Conservation (phyloP, 1,140 invertebrate species). For the Drosophila lowei region DNA sequence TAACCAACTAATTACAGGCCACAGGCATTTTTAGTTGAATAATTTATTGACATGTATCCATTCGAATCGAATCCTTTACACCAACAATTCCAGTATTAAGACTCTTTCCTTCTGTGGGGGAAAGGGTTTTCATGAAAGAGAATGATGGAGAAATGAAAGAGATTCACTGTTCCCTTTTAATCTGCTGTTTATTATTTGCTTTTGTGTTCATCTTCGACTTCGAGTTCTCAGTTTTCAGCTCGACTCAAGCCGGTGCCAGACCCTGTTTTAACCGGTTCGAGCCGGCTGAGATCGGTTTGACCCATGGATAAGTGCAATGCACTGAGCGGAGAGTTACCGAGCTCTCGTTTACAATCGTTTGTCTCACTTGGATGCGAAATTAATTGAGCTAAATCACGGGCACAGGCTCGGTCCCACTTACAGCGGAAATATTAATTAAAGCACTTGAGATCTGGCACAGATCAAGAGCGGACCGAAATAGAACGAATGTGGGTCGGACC, state of each 20-base stretch:
- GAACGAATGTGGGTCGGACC: conserved; percentile 57
- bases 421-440: conserved; percentile 75
- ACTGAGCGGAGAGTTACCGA: conserved; percentile 44
- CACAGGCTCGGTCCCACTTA: conserved; percentile 23
- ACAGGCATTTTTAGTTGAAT: background rate
- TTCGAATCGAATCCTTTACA: conserved; percentile 17
- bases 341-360: conserved; percentile 23
- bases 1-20: conserved; percentile 12
- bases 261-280: conserved; percentile 51
- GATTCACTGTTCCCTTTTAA: background rate
- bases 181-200: conserved; percentile 29
- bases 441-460: conserved; percentile 45
- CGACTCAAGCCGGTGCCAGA: conserved; percentile 38
- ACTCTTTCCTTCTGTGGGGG: no score
- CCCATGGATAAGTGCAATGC: conserved; percentile 59
- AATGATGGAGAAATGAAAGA: no score
- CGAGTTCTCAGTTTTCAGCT: conserved; percentile 21
- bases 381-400: conserved; percentile 60
- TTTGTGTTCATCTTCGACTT: background rate
- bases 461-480: conserved; percentile 45
- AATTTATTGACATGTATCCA: conserved; percentile 11
- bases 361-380: conserved; percentile 26
- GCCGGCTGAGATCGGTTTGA: conserved; percentile 43
- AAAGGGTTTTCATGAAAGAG: no score
- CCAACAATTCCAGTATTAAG: conserved; percentile 11